These are phyloP conservation scores for Nycticryphes semicollaris DNA, from an alignment of 2,113 vertebrate genomes.

Conservation along the genomic window DNA sequence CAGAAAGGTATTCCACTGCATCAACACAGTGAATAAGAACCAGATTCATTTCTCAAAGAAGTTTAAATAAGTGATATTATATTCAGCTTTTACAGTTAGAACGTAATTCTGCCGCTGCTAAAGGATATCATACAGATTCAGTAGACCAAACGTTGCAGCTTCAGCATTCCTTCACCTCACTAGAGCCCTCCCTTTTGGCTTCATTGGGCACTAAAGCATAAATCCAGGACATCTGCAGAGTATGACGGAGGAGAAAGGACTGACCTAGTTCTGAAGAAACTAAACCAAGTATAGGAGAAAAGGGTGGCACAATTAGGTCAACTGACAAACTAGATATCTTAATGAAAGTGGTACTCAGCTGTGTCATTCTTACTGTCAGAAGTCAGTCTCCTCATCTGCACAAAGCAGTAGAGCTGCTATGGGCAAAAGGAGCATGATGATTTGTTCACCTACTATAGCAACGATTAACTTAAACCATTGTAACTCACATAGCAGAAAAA, in stretches of 20 bases:
- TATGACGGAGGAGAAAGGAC: accelerated
- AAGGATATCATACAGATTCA: not conserved
- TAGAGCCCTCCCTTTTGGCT: not conserved
- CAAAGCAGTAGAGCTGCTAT: too few relatives aligned
- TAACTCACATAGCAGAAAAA: not conserved
- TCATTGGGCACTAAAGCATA: not conserved
- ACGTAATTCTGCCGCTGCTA: not conserved
- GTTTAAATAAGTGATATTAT: not conserved
- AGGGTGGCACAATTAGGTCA: not conserved
- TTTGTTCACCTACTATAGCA: not conserved
- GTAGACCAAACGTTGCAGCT: not conserved
- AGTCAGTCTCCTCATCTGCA: not conserved
- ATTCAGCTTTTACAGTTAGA: not conserved
- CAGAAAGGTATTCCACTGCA: not conserved
- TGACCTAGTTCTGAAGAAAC: not conserved
- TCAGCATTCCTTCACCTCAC: not conserved
- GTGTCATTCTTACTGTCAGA: not conserved
- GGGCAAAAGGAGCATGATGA: not conserved
- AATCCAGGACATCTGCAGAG: accelerated
- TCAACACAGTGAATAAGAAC: not conserved
- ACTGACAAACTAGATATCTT: not conserved
- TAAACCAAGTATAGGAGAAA: not conserved
- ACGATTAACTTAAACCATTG: not conserved
- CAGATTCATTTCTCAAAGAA: not conserved
- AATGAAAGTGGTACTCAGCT: not conserved